These are phyloP conservation scores for Falco novaeseelandiae DNA, from an alignment of 2,797 vertebrate genomes.

Conservation along the genomic window DNA sequence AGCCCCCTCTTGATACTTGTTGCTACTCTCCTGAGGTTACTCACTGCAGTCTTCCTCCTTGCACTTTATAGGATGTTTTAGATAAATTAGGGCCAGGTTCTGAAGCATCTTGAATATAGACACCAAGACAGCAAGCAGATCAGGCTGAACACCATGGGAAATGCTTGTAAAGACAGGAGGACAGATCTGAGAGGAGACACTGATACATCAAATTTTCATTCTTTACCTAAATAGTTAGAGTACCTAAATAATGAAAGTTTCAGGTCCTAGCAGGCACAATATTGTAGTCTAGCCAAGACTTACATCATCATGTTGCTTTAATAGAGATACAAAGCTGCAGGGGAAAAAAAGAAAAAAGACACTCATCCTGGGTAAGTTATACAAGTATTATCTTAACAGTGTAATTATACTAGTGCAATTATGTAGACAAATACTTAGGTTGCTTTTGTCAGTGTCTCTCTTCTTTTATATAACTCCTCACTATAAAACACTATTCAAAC, in stretches of 20 bases:
- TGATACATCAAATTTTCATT: background rate
- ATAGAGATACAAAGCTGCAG: background rate
- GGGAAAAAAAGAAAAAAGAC: background rate
- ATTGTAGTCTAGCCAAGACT: background rate
- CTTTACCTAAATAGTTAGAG: background rate
- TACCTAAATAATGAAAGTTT: background rate
- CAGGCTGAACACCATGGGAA: background rate
- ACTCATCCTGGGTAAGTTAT: background rate
- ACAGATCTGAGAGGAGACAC: background rate
- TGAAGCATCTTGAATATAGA: background rate
- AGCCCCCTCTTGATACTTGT: background rate
- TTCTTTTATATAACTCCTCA: background rate
- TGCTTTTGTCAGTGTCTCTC: background rate
- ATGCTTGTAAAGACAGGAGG: background rate
- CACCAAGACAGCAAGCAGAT: background rate
- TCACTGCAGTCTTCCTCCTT: background rate
- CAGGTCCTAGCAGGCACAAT: background rate
- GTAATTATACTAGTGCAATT: constrained; percentile 1
- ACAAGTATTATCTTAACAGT: background rate
- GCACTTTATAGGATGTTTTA: background rate
- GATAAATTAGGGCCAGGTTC: background rate
- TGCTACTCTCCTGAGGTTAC: background rate
- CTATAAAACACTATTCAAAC: background rate
- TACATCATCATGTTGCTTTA: background rate
- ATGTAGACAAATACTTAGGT: background rate